phyloP scores from a whole-genome alignment of 2,888 invertebrate genomes.

The Embidobia sp. region DNA sequence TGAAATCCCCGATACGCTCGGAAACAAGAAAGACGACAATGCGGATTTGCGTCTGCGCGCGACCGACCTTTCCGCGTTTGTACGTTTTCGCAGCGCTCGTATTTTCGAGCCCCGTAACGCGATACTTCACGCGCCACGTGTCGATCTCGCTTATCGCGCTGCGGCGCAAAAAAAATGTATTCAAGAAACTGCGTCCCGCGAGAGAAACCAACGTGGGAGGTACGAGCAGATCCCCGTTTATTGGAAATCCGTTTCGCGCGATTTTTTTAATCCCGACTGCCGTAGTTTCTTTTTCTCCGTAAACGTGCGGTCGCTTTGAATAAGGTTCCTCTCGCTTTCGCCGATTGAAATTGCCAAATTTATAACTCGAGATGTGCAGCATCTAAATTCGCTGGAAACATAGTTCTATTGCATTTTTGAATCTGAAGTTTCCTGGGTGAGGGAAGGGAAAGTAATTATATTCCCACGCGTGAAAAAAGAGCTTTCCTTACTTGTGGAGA shows the following conservation, averaged over 20 bases:
- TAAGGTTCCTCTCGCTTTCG: constrained; percentile 33
- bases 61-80: constrained; percentile 6
- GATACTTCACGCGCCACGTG: constrained; percentile 52
- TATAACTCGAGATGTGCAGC: no score
- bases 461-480: no score
- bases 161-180: constrained; percentile 23
- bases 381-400: no score
- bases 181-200: constrained; percentile 6
- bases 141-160: constrained; percentile 52
- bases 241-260: constrained; percentile 50
- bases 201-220: not conserved
- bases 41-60: constrained; percentile 55
- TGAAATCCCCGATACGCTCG: constrained; percentile 63
- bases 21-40: constrained; percentile 59
- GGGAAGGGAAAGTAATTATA: no score
- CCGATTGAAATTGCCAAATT: constrained; percentile 39
- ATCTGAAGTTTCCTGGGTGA: no score
- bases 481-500: no score
- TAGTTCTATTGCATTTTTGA: no score
- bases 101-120: constrained; percentile 18
- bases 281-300: constrained; percentile 51
- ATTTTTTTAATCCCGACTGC: constrained; percentile 41
- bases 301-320: no score
- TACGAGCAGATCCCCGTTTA: constrained; percentile 18
- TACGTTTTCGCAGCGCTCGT: constrained; percentile 22